A percentile compares a stretch with the other conserved stretches of the same genome.
These are phyloP conservation scores for Cricetomys ansorgei DNA, from an alignment of 2,113 vertebrate species.

Conservation along the genomic window DNA sequence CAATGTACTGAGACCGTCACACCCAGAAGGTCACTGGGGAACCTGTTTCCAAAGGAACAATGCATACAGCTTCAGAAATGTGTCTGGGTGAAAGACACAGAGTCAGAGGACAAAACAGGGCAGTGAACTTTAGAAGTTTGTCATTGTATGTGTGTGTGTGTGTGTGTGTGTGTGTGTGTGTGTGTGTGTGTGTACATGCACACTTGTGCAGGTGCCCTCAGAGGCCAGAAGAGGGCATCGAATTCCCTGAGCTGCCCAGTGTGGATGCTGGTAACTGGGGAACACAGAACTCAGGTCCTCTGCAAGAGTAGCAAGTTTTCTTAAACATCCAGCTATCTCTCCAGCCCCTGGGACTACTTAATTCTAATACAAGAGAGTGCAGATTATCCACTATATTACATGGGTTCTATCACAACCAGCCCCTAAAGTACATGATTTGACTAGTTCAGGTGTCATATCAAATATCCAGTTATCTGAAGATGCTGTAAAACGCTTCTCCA, in stretches of 20 bases:
- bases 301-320: background rate
- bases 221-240: background rate
- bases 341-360: background rate
- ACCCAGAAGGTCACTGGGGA: background rate
- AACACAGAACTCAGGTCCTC: background rate
- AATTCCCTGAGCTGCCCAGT: background rate
- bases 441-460: background rate
- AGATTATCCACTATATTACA: background rate
- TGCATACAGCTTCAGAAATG: background rate
- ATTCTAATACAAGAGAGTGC: background rate
- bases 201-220: background rate
- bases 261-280: background rate
- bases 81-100: background rate
- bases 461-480: slow-evolving; percentile 30
- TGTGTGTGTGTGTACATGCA: background rate
- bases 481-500: background rate
- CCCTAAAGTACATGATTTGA: background rate
- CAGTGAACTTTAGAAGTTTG: background rate
- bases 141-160: background rate
- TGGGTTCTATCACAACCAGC: background rate
- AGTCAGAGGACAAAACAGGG: background rate
- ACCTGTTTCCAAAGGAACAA: slow-evolving; percentile 1
- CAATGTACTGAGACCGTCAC: background rate
- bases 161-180: background rate
- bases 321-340: background rate